Evolutionary conservation across 2,113 vertebrate genomes (phyloP).

Genomic region (Cariama cristata): DNA sequence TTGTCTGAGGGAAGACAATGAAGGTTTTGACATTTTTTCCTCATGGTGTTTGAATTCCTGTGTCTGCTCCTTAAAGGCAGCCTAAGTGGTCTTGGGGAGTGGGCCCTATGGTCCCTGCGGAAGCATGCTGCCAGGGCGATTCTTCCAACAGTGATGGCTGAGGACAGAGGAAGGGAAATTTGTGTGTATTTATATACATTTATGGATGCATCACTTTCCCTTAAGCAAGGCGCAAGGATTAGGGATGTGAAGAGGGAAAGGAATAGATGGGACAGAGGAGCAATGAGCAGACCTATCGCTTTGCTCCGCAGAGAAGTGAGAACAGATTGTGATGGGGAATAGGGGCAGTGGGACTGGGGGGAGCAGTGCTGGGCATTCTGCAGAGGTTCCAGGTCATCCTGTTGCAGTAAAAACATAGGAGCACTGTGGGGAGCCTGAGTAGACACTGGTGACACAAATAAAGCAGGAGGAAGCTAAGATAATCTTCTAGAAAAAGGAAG

Average conservation of each 20-base stretch:
- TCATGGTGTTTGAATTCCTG: neutral
- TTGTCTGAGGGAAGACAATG: neutral
- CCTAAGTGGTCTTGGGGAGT: neutral
- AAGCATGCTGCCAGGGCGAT: neutral
- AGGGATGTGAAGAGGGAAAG: neutral
- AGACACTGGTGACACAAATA: neutral
- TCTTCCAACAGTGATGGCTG: neutral
- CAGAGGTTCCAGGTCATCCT: neutral
- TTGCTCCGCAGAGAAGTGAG: fast-evolving
- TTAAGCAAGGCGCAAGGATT: neutral
- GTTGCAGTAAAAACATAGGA: neutral
- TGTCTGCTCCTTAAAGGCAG: neutral
- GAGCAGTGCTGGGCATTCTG: fast-evolving
- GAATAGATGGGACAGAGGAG: neutral
- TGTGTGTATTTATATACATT: neutral
- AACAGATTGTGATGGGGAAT: neutral
- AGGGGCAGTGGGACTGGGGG: neutral
- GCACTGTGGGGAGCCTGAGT: neutral
- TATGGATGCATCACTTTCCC: neutral
- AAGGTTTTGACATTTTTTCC: neutral
- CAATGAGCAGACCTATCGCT: neutral
- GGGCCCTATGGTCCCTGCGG: neutral
- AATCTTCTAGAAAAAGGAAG: neutral
- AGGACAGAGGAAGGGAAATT: neutral
- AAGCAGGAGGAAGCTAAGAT: neutral